Base-by-base conservation (phyloP, 2,888 invertebrate genomes). In the Saturnia japonica region DNA sequence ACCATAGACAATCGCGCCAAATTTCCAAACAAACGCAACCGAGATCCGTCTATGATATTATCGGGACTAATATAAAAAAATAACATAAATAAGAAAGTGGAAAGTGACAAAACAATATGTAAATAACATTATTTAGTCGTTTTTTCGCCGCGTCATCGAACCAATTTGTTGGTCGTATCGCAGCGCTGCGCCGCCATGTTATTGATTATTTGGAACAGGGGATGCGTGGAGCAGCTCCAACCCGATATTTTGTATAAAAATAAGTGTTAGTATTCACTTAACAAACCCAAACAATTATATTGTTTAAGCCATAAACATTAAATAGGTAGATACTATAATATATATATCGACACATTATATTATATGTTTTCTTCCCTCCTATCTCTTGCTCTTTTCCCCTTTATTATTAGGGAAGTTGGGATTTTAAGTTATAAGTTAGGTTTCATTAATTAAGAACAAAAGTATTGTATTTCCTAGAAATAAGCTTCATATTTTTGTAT, bases 41-140 rank as follows among this genome's bases (percentile, higher is more conserved):
- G 80, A 81, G 71, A 77, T 72, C 62, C 62, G 62, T 73, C 73
- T 22, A 72, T 71, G 86, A 88, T 89, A 85, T 79, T 86, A 89
- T 88, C 69, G 76, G 70, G 64, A 40, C 19, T 62, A 57, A 60
- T 67, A 72, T 75, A 76, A 75, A 76, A 73, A 68, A 40, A 68
- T 54, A 66, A 45, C 28, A 67, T 57, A 70, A 86, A 89, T 83
- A 88, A 85, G 83, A 86, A 85, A 87, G 87, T 87, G 82, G 89
- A 91, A 93, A 93, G 93, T 94, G 93, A 94, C 93, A 93, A 89
- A 91, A 91, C 93, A 93, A 89, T 91, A 94, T 94, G 93, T 93
- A 92, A 94, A 94, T 94, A 93, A 78, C 88, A 90, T 91, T 91
- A 92, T 91, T 90, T 90, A 83, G 84, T 78, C 74, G 74, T 86